phyloP scores from a whole-genome alignment of 2,888 invertebrate species.

The Danaus chrysippus region DNA sequence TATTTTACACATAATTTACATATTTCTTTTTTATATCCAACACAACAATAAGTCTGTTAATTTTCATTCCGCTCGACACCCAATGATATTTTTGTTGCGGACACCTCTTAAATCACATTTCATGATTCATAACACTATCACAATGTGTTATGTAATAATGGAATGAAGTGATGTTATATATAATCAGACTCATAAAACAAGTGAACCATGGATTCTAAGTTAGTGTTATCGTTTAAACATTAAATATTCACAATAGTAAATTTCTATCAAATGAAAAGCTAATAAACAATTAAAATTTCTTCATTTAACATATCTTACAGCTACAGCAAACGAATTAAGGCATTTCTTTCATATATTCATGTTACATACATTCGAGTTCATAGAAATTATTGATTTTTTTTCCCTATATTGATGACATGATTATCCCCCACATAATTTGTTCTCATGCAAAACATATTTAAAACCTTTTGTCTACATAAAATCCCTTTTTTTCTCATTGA shows the following conservation, averaged over 20 bases:
- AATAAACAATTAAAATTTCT: constrained; percentile 56
- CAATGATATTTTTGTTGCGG: neutral
- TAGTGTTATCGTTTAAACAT: neutral
- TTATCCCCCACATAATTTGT: no score
- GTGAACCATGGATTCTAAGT: no score
- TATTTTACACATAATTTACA: constrained; percentile 24
- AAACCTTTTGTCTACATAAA: constrained; percentile 13
- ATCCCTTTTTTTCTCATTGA: constrained; percentile 17
- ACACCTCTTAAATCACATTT: neutral
- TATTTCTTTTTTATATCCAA: neutral
- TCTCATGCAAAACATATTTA: no score
- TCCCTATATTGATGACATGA: no score
- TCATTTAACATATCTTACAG: constrained; percentile 63
- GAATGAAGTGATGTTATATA: neutral
- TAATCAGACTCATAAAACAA: no score
- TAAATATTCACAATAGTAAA: neutral
- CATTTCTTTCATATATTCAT: constrained; percentile 57
- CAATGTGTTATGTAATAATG: neutral
- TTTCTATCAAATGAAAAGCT: constrained; percentile 35
- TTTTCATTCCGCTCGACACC: neutral
- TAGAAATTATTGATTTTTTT: constrained; percentile 21
- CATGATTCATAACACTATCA: constrained; percentile 2
- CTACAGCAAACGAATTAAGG: constrained; percentile 76
- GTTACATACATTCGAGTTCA: constrained; percentile 31
- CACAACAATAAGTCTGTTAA: neutral